Base-by-base conservation (phyloP, 2,888 invertebrate species). In the Strigamia maritima region DNA sequence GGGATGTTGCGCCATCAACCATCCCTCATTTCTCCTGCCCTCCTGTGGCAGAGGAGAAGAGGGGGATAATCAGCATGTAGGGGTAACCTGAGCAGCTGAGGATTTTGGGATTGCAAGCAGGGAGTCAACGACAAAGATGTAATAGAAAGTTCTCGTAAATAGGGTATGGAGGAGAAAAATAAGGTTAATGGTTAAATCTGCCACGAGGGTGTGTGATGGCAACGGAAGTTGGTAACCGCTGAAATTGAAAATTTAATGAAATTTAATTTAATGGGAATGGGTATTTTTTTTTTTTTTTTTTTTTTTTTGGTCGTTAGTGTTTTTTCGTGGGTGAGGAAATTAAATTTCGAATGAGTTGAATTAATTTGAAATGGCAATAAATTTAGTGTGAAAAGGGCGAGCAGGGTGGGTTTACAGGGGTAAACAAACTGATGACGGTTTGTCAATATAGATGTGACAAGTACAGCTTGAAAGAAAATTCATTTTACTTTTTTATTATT, bases 291-390 rank as follows among this genome's bases (percentile, higher is more conserved):
- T n/a, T 44, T 44, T 44, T 44, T 44, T 44, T 24, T 60, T n/a
- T 19, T 60, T 65, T 24, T 22, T 22, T n/a, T 24, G 16, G 44
- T 24, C 60, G 60, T 22, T 1, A 4, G 4, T 65, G 14, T 65
- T 65, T 65, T 65, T 65, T 24, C 3, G 22, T 22, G 60, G 60
- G 60, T 19, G 60, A 65, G 60, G 60, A 65, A 65, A 65, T 65
- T 65, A 65, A 65, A 65, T 65, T 65, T 65, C 60, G 60, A 65
- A 65, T 65, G 60, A 65, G 60, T 65, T 65, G 60, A 65, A 65
- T 65, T 65, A 65, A 65, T 65, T 65, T 65, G 22, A 65, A 65
- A 65, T 24, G 60, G 60, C 60, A 65, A 65, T 65, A 65, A 65
- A 65, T 65, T 65, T 24, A 2, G 24, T 22, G 60, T 24, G 22